These are phyloP conservation scores for Athripsodes cinereus DNA, from an alignment of 2,888 invertebrate species.

Conservation along the genomic window DNA sequence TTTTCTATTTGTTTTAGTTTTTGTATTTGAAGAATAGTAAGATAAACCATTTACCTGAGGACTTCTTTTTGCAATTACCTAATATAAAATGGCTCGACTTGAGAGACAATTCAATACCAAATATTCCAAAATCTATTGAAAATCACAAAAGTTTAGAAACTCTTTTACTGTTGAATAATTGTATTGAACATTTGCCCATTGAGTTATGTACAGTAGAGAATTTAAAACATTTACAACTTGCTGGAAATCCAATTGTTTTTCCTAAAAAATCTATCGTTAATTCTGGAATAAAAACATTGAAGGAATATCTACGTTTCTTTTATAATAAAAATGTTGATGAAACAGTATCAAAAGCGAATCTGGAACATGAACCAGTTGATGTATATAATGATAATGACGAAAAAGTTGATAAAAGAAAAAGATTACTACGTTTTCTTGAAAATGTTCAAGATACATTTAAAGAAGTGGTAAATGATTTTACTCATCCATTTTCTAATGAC, in stretches of 20 bases:
- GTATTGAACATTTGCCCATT: slow-evolving; percentile 51
- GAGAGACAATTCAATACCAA: slow-evolving; percentile 52
- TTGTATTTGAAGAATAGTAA: slow-evolving; percentile 50
- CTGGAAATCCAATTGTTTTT: slow-evolving; percentile 55
- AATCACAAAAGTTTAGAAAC: slow-evolving; percentile 55
- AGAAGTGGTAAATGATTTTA: too few species aligned
- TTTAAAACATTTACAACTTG: slow-evolving; percentile 55
- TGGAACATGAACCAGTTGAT: background rate
- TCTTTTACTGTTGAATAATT: slow-evolving; percentile 58
- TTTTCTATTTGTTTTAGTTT: slow-evolving; percentile 37
- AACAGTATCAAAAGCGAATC: background rate
- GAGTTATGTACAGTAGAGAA: slow-evolving; percentile 56
- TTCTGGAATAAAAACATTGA: slow-evolving; percentile 42
- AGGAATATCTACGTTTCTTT: slow-evolving; percentile 39
- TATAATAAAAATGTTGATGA: slow-evolving; percentile 25
- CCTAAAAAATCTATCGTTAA: slow-evolving; percentile 51
- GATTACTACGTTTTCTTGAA: slow-evolving; percentile 39
- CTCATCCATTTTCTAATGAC: too few species aligned
- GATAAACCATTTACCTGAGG: slow-evolving; percentile 48
- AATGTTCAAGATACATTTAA: slow-evolving; percentile 39
- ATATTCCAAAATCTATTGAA: slow-evolving; percentile 52
- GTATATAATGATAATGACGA: background rate
- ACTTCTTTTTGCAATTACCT: slow-evolving; percentile 52
- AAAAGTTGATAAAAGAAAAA: background rate
- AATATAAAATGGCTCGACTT: slow-evolving; percentile 59